Base-by-base conservation (phyloP, 2,113 vertebrate species). In the Shinisaurus crocodilurus region DNA sequence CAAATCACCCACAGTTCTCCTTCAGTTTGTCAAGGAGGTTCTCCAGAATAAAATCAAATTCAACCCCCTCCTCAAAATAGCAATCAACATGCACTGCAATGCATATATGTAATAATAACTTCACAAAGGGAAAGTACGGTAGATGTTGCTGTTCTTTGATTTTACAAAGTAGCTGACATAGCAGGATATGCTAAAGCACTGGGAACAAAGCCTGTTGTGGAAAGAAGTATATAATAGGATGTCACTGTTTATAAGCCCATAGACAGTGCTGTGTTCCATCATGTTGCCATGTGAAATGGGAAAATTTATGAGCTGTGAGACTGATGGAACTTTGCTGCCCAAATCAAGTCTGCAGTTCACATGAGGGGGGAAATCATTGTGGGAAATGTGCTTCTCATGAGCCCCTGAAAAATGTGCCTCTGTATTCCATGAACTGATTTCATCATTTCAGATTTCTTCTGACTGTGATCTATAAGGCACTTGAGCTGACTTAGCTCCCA, bases 11-110 rank as follows among this genome's bases (percentile, higher is more conserved):
- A 45, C 54, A 94, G 32, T 43, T 90, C 8, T 60, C 9, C 2
- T 95, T 93, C 92, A 94, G 94, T 95, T 95, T 92, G 45, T 93
- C 89, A 94, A 82, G 87, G 94, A 84, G 70, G 3, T 7, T 92
- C 60, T 94, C 57, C 10, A 54, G 89, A 89, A 87, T 2, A 90
- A 95, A 84, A 94, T 89, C 43, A 91, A 76, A 85, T 87, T 40
- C 65, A 91, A 15, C 37, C 83, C 27, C 77, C 80, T 76, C 87
- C 90, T 45, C n/a, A 85, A 85, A 89, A 77, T 63, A 92, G 83
- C 63, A 89, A 91, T 70, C 77, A 93, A 50, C n/a, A 81, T 7
- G 48, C 1, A 63, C 93, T 92, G 29, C 27, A 89, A 65, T 32
- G 34, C 6, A 15, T 5, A 82, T 6, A 32, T 88, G 90, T 91